These are phyloP conservation scores for Erebia epiphron DNA, from an alignment of 2,888 invertebrate genomes.

Conservation along the genomic window DNA sequence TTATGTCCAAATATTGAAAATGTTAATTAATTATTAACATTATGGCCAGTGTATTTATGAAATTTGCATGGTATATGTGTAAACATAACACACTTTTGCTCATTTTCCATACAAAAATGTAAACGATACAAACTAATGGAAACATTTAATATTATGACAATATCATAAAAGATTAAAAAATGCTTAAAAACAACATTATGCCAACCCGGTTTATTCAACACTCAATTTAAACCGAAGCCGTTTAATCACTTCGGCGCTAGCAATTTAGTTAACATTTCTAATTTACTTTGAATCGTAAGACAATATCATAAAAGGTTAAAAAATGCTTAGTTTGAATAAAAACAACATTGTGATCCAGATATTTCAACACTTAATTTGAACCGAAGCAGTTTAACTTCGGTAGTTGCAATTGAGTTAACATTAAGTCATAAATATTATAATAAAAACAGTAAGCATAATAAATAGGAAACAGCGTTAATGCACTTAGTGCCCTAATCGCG, in stretches of 20 bases:
- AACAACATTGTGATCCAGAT: background rate
- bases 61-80: too few relatives aligned
- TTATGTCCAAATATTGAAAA: too few relatives aligned
- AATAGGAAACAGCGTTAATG: conserved; percentile 26
- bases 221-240: background rate
- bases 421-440: background rate
- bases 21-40: too few relatives aligned
- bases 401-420: background rate
- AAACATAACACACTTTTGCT: background rate
- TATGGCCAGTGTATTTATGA: too few relatives aligned
- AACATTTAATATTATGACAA: background rate
- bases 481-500: conserved; percentile 38
- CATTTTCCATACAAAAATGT: too few relatives aligned
- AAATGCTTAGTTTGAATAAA: background rate
- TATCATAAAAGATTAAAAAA: background rate
- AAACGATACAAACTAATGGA: too few relatives aligned
- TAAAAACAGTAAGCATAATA: conserved; percentile 1
- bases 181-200: background rate
- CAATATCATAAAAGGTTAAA: background rate
- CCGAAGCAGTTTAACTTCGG: background rate
- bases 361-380: background rate
- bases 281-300: background rate
- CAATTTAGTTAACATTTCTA: background rate
- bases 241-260: background rate
- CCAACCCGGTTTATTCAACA: background rate